Conservation (phyloP, 2,113 vertebrate genomes). For the Pedetes capensis region DNA sequence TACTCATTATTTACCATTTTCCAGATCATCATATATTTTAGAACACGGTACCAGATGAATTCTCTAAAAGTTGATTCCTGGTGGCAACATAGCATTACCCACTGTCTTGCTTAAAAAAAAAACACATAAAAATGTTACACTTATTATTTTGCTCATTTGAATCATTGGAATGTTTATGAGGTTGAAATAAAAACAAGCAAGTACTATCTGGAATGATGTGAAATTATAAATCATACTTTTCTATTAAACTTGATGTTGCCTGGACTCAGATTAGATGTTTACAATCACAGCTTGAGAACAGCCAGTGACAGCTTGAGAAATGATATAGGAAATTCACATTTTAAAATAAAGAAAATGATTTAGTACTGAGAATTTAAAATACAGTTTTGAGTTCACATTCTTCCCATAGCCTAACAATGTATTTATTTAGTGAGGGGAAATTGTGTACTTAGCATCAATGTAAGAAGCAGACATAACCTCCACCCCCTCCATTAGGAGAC, state of each 20-base stretch:
- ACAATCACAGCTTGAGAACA: neutral
- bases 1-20: neutral
- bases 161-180: neutral
- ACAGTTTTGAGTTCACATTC: neutral
- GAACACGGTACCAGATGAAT: neutral
- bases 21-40: neutral
- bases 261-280: neutral
- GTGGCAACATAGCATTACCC: neutral
- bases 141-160: neutral
- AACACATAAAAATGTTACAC: neutral
- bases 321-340: neutral
- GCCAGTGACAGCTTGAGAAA: neutral
- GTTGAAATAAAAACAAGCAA: neutral
- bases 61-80: neutral
- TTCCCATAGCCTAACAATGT: slow-evolving; percentile 46
- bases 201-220: neutral
- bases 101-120: neutral
- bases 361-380: neutral
- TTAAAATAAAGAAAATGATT: neutral
- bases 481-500: slow-evolving; percentile 3
- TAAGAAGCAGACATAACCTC: slow-evolving; percentile 6
- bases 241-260: neutral
- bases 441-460: slow-evolving; percentile 43
- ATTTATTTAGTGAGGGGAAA: slow-evolving; percentile 55
- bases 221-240: slow-evolving; percentile 3